Evolutionary conservation across 2,797 vertebrate species (phyloP).

Genomic region (Gadopsis marmoratus): DNA sequence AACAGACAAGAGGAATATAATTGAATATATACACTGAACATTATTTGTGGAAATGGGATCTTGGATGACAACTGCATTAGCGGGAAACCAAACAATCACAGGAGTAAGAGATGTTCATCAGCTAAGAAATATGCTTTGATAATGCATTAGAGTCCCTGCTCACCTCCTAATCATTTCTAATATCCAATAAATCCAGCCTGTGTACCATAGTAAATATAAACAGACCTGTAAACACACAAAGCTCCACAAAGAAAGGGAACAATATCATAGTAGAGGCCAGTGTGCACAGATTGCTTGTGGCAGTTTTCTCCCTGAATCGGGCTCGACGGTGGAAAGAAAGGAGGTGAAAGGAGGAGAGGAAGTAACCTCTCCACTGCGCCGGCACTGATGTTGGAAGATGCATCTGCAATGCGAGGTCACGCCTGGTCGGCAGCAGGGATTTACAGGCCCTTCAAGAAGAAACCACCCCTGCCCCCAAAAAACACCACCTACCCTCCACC

Average conservation of each 20-base stretch:
- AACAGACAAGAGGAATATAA: conserved; percentile 8
- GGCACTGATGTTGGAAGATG: conserved; percentile 38
- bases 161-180: neutral
- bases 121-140: neutral
- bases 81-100: neutral
- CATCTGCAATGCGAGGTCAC: conserved; percentile 55
- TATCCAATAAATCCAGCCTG: neutral
- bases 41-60: conserved; percentile 13
- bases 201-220: neutral
- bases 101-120: neutral
- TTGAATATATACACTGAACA: neutral
- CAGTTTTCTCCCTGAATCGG: neutral
- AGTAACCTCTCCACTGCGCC: conserved; percentile 3
- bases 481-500: neutral
- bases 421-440: conserved; percentile 57
- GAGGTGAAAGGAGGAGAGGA: conserved; percentile 10
- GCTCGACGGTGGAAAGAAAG: conserved; percentile 17
- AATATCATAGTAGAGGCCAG: conserved; percentile 5
- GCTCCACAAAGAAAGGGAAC: neutral
- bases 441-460: conserved; percentile 58
- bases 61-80: neutral
- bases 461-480: neutral
- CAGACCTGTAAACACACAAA: conserved; percentile 22
- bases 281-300: neutral
- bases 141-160: neutral